These are phyloP conservation scores for Anhinga rufa DNA, from an alignment of 2,113 vertebrate species.

Conservation along the genomic window DNA sequence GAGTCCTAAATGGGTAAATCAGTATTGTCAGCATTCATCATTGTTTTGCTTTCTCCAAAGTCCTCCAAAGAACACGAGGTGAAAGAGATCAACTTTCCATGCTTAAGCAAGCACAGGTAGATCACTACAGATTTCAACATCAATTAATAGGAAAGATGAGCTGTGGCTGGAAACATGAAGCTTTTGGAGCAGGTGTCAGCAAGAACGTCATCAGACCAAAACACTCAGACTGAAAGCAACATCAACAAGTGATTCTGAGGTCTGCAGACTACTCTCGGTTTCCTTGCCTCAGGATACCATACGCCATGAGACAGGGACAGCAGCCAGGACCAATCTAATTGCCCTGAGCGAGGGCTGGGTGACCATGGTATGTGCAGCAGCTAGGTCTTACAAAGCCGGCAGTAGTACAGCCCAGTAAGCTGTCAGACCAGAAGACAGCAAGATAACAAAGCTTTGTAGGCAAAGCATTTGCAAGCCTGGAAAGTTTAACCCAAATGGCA, in stretches of 20 bases:
- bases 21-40: not conserved
- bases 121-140: slow-evolving; percentile 40
- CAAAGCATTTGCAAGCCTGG: not conserved
- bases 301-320: not conserved
- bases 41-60: not conserved
- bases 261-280: rapidly evolving
- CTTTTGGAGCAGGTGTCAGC: not conserved
- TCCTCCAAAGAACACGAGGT: not conserved
- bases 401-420: not conserved
- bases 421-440: not conserved
- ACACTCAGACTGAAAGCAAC: not conserved
- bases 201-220: not conserved
- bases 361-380: rapidly evolving
- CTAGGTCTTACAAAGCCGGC: not conserved
- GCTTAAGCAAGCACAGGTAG: slow-evolving; percentile 17
- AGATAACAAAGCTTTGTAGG: not conserved
- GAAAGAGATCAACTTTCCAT: not conserved
- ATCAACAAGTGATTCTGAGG: not conserved
- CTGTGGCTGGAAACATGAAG: slow-evolving; percentile 4
- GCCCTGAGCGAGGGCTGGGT: not conserved
- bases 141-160: slow-evolving; percentile 44
- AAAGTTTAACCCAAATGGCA: not conserved
- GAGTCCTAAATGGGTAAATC: not conserved
- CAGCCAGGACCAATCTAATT: not conserved
- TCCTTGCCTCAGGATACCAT: not conserved